Evolutionary conservation across 2,113 vertebrate species (phyloP).

Genomic region (Oostethus manadensis): DNA sequence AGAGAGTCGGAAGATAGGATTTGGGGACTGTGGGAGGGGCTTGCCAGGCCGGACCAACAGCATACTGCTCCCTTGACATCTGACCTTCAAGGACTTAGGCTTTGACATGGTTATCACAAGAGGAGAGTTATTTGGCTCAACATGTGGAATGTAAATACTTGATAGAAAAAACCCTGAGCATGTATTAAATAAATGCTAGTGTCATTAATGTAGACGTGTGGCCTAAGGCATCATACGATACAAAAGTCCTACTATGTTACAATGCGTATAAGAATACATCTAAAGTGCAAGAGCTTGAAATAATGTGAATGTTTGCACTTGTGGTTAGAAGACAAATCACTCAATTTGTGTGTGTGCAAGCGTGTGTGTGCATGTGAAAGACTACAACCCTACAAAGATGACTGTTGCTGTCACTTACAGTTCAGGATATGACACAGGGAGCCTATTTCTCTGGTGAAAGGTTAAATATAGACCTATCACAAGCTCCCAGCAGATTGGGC

Average conservation of each 20-base stretch:
- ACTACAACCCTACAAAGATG: conserved; percentile 58
- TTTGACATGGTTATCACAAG: conserved; percentile 69
- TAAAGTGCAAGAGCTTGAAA: conserved; percentile 61
- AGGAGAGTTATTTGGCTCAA: conserved; percentile 58
- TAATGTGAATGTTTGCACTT: conserved; percentile 18
- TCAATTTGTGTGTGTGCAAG: conserved; percentile 17
- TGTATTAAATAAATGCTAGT: conserved; percentile 41
- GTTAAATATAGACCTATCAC: conserved; percentile 66
- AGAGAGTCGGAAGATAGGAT: conserved; percentile 59
- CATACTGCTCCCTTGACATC: conserved; percentile 60
- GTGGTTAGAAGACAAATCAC: background rate
- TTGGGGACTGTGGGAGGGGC: conserved; percentile 9
- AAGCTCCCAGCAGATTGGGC: conserved; percentile 60
- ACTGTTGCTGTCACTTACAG: conserved; percentile 72
- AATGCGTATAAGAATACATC: conserved; percentile 28
- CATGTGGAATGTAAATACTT: conserved; percentile 62
- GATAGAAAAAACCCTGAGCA: conserved; percentile 64
- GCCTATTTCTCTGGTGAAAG: conserved; percentile 67
- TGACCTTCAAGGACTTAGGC: conserved; percentile 68
- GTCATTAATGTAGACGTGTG: conserved; percentile 45
- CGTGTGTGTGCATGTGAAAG: conserved; percentile 45
- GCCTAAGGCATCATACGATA: conserved; percentile 38
- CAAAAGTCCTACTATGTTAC: conserved; percentile 35
- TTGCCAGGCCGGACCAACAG: conserved; percentile 52
- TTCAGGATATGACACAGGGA: conserved; percentile 67